Evolutionary conservation across 2,797 vertebrate genomes (phyloP), one percentile per base, ranked within the genome.

Genomic region (Geotrypetes seraphini): DNA sequence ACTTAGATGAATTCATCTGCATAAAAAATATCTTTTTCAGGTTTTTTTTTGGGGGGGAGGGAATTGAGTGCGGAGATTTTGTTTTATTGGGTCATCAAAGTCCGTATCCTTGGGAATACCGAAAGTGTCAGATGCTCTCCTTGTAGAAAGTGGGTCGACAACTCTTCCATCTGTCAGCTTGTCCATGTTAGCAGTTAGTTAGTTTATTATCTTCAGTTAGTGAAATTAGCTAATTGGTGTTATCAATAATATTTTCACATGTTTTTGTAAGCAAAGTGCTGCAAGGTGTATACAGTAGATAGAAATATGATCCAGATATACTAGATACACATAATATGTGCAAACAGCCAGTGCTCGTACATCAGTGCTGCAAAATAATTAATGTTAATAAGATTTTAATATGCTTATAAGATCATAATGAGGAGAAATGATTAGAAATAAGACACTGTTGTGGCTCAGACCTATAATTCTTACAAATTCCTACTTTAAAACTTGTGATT

Each of bases 301-400:
- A 80, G 79, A 81, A 82, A 71, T 80, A 78, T 72, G 79, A 81
- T 83, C 76, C 70, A 81, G 71, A 71, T 69, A 66, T 47, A 56
- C 65, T 19, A 22, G 36, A 5, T 28, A 40, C 24, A 21, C 58
- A 13, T 38, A 18, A n/a, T 60, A 57, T 10, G 32, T 55, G 57
- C 57, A 59, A 59, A 63, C 79, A 81, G 73, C 81, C 71, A 50
- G 69, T 76, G 78, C 75, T 84, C 78, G 79, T 79, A 79, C 82
- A 78, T 81, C 83, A 78, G 78, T 47, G 72, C 82, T 79, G 68
- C 78, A 72, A 75, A 83, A 81, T 85, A 85, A 85, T 85, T 85
- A 85, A 85, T 85, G 82, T 81, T 85, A 85, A 85, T 85, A 85
- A 84, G 79, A 79, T 84, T 82, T 85, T 85, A 85, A 85, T 85